Conservation (phyloP, 2,797 vertebrate genomes). For the Thunnus albacares region DNA sequence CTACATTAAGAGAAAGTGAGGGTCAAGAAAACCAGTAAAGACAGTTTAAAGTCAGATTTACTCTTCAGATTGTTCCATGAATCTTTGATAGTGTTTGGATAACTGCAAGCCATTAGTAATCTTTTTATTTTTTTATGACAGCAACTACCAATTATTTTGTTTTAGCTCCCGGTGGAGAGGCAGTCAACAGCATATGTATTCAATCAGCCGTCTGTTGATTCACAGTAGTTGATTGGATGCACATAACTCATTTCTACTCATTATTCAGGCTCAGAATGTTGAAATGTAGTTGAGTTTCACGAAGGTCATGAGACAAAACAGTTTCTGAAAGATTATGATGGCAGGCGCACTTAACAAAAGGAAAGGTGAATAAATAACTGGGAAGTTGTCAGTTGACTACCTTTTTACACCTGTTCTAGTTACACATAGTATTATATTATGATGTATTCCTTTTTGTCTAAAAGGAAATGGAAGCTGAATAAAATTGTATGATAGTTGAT, state of each 20-base stretch:
- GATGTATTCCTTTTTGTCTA: too few species aligned
- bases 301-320: too few species aligned
- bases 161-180: background rate
- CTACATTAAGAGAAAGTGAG: background rate
- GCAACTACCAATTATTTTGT: background rate
- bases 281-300: background rate
- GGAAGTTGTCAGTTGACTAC: background rate
- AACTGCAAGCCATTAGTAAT: background rate
- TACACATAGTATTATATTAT: too few species aligned
- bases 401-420: background rate
- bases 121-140: background rate
- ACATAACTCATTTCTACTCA: background rate
- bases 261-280: background rate
- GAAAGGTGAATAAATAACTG: background rate
- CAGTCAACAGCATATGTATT: background rate
- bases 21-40: background rate
- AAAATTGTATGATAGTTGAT: too few species aligned
- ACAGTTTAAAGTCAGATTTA: background rate
- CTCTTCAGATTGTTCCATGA: background rate
- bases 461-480: too few species aligned
- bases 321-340: background rate
- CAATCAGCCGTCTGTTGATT: background rate
- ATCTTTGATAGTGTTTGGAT: background rate
- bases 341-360: too few species aligned
- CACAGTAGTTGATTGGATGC: background rate